Base-by-base conservation (phyloP, 1,140 invertebrate species). In the Eupristina koningsbergeri region DNA sequence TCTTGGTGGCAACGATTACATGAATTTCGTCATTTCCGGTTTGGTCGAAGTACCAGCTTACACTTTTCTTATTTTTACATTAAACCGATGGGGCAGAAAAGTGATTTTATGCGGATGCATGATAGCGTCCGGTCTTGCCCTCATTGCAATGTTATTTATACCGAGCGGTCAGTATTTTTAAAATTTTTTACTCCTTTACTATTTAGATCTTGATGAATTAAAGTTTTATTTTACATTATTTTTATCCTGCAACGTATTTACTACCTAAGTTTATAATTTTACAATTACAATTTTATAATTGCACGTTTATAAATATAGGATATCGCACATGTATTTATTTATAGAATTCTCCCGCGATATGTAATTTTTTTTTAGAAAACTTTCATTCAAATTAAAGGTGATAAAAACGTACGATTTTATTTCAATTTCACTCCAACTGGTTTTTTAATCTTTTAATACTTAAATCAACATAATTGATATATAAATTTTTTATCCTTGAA, bases 41-140 rank as follows among this genome's bases (percentile, higher is more conserved):
- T 89, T 94, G 17, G 96, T 97, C 0, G 97, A 97, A 91, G 93
- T 97, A 84, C 96, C 96, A 0, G 95, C 95, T 6, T 97, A 97
- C 87, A 92, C 92, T 0, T 94, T 96, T 86, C 91, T 96, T 3
- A 91, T 96, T n/a, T 92, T 96, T 1, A 95, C 95, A 0, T 92
- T 97, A 11, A 95, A 96, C 87, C 93, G 94, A 85, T 96, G 95
- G 94, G 96, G 96, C 7, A 92, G 96, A 41, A 95, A 95, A 88
- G 89, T 92, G 8, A 94, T 96, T 76, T 91, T 97, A 9, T 95
- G 95, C 86, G 94, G 94, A 26, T 94, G 94, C 87, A 95, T 97
- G 95, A 87, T 96, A 63, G 89, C 95, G 3, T 95, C 95, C 9
- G 96, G 96, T 29, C 80, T 94, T 17, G 93, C 94, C 34, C 91